A percentile compares a stretch with the other conserved stretches of the same genome.
Evolutionary conservation across 1,140 invertebrate genomes (phyloP).

Genomic region (Conus ventricosus): DNA sequence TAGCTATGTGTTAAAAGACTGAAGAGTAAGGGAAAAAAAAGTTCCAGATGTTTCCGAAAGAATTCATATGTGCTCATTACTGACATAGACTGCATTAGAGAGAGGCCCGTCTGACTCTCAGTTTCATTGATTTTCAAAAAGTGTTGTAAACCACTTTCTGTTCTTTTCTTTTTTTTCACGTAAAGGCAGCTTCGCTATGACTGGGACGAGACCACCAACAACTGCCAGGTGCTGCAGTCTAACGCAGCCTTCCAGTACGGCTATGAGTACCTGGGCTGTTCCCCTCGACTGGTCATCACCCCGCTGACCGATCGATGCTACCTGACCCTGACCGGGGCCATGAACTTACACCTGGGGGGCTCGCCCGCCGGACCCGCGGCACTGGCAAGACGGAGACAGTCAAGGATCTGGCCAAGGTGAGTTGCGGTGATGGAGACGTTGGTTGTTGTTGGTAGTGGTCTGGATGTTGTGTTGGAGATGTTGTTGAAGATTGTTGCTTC

Average conservation of each 20-base stretch:
- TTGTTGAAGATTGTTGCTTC: too few relatives aligned
- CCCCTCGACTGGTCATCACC: constrained; percentile 75
- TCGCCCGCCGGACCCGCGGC: constrained; percentile 73
- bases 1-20: too few relatives aligned
- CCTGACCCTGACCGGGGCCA: constrained; percentile 79
- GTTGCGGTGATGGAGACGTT: not conserved
- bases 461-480: too few relatives aligned
- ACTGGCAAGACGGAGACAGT: constrained; percentile 75
- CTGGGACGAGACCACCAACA: constrained; percentile 73
- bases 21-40: too few relatives aligned
- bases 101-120: too few relatives aligned
- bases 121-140: too few relatives aligned
- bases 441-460: too few relatives aligned
- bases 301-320: constrained; percentile 78
- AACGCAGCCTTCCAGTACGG: constrained; percentile 73
- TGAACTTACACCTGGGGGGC: constrained; percentile 85
- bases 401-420: constrained; percentile 88
- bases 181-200: constrained; percentile 74
- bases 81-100: too few relatives aligned
- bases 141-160: too few relatives aligned
- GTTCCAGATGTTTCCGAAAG: too few relatives aligned
- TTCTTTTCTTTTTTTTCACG: too few relatives aligned
- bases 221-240: constrained; percentile 70
- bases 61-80: too few relatives aligned
- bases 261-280: constrained; percentile 75